Evolutionary conservation across 2,888 invertebrate species (phyloP).

Genomic region (Zygogramma bicolorata): DNA sequence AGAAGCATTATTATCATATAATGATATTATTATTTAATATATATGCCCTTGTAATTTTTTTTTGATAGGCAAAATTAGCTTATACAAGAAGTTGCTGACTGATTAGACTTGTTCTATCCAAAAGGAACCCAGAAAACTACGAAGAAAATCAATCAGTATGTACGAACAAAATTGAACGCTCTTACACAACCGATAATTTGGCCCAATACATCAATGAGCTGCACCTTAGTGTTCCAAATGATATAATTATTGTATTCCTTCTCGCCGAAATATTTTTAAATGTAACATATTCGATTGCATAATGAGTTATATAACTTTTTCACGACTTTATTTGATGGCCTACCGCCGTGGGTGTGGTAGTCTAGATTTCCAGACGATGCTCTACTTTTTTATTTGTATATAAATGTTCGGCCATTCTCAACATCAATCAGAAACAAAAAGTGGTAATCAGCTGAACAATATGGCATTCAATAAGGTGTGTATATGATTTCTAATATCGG

Average conservation of each 20-base stretch:
- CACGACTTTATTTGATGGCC: slow-evolving; percentile 18
- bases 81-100: no score
- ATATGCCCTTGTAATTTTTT: no score
- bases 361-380: slow-evolving; percentile 36
- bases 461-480: slow-evolving; percentile 27
- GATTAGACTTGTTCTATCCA: no score
- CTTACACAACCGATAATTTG: not conserved
- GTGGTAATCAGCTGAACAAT: slow-evolving; percentile 22
- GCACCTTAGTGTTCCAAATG: not conserved
- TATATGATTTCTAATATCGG: no score
- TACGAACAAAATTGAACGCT: not conserved
- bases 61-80: no score
- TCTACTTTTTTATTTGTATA: slow-evolving; percentile 38
- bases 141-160: not conserved
- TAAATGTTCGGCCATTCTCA: slow-evolving; percentile 29
- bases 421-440: slow-evolving; percentile 28
- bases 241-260: slow-evolving; percentile 42
- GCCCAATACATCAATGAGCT: not conserved
- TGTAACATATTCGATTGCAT: slow-evolving; percentile 22
- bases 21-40: no score
- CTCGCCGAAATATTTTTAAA: not conserved
- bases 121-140: no score
- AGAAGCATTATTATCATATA: no score
- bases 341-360: slow-evolving; percentile 31
- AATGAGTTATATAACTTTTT: slow-evolving; percentile 27